Evolutionary conservation across 2,797 vertebrate species (phyloP).

Genomic region (Tenualosa thibaudeaui): DNA sequence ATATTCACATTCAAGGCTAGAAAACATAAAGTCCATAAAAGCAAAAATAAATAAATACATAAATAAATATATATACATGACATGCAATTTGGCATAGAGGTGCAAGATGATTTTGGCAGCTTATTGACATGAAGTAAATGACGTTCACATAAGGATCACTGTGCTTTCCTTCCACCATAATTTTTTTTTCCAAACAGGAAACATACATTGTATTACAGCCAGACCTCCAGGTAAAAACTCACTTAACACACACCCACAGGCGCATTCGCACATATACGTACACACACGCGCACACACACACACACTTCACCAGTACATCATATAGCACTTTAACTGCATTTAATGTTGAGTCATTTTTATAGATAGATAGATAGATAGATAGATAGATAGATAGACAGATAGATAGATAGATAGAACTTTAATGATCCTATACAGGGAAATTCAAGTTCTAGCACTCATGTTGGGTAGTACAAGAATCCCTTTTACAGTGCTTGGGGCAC

Average conservation of each 20-base stretch:
- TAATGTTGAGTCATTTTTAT: neutral
- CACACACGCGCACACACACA: constrained; percentile 27
- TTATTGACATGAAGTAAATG: constrained; percentile 27
- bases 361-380: too few species aligned
- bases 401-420: too few species aligned
- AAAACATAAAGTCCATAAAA: constrained; percentile 25
- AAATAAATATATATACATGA: constrained; percentile 25
- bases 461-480: neutral
- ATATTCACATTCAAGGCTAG: neutral
- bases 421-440: too few species aligned
- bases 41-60: constrained; percentile 23
- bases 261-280: constrained; percentile 23
- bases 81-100: constrained; percentile 44
- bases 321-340: neutral
- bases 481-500: constrained; percentile 8
- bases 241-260: constrained; percentile 31
- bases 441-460: neutral
- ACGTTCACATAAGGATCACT: constrained; percentile 34
- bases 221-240: constrained; percentile 38
- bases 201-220: neutral
- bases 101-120: constrained; percentile 38
- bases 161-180: constrained; percentile 25
- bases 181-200: neutral
- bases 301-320: neutral
- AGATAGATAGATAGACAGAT: too few species aligned